Base-by-base conservation (phyloP, 1,140 invertebrate species). In the Caenorhabditis briggsae region DNA sequence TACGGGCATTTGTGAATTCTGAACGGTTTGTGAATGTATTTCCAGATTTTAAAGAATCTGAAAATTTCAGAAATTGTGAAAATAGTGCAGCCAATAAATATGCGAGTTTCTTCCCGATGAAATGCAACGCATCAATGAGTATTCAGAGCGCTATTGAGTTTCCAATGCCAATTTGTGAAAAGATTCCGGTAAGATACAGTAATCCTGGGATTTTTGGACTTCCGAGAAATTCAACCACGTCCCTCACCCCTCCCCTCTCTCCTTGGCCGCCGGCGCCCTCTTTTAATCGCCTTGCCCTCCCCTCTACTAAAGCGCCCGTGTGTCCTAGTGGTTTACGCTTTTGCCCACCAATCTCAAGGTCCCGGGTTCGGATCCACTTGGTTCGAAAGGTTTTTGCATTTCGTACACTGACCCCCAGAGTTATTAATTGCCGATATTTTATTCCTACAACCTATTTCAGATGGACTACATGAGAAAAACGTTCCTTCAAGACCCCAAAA, bases 121-220 rank as follows among this genome's bases (percentile, higher is more conserved):
- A 20, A n/a, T 78, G 43, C n/a, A 78, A 50, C 12, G 70, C 70
- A 8, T 2, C 18, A 5, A 50, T 78, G 0, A 46, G 20, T 23
- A 20, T 78, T 16, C 46, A 9, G 18, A 50, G n/a, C 11, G 70
- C 70, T n/a, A 78, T 78, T 5, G 70, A 50, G 0, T 78, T 78
- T 23, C 70, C 70, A 3, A 20, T 78, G 33, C 70, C 70, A 50
- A 50, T 78, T 78, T 78, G 70, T 53, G 70, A 78, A 23, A 41
- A 33, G n/a, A 78, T 78, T 20, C 70, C 70, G 18, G 46, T 78
- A 46, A 20, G 70, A 33, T 33, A 33, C 33, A 33, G 33, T 33
- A 33, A 33, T 33, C 33, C 33, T 33, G 33, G 33, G 3, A 33
- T 33, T 33, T 33, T 33, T 33, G 1, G 33, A 33, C 1, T 3